phyloP scores from a whole-genome alignment of 2,888 invertebrate species.

The Drymonia ruficornis region DNA sequence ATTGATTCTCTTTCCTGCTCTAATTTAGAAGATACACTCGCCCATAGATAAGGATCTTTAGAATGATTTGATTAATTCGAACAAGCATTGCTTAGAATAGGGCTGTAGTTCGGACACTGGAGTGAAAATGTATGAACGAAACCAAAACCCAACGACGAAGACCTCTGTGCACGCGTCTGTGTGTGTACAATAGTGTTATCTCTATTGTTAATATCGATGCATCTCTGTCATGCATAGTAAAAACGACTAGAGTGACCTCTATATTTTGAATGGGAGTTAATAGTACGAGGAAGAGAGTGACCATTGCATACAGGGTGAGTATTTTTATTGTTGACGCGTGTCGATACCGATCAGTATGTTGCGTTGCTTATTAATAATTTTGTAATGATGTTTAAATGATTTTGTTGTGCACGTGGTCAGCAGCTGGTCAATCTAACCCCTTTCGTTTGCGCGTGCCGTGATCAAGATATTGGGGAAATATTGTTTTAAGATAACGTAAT shows the following conservation, averaged over 20 bases:
- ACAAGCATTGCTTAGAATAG: slow-evolving; percentile 73
- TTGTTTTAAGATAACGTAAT: slow-evolving; percentile 6
- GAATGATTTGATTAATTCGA: slow-evolving; percentile 83
- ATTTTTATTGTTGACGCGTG: slow-evolving; percentile 81
- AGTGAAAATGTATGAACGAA: not conserved
- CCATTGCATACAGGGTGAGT: slow-evolving; percentile 55
- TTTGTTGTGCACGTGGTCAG: slow-evolving; percentile 45
- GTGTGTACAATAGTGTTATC: not conserved
- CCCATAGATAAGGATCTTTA: slow-evolving; percentile 62
- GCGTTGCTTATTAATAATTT: slow-evolving; percentile 74
- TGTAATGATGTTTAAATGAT: slow-evolving; percentile 73
- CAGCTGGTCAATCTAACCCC: slow-evolving; percentile 37
- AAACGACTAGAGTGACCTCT: not conserved
- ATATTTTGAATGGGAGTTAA: too few relatives aligned
- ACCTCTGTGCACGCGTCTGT: not conserved
- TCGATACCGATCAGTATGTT: slow-evolving; percentile 74
- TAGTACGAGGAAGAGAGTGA: not conserved
- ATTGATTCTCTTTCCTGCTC: slow-evolving; percentile 79
- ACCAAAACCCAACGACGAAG: slow-evolving; percentile 17
- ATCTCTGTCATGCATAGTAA: not conserved
- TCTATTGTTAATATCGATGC: not conserved
- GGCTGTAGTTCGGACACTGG: not conserved
- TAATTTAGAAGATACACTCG: slow-evolving; percentile 78
- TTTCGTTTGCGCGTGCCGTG: not conserved
- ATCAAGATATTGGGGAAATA: not conserved